Evolutionary conservation across 2,113 vertebrate genomes (phyloP), one percentile per base, ranked within the genome.

Genomic region (Plecturocebus donacophilus): DNA sequence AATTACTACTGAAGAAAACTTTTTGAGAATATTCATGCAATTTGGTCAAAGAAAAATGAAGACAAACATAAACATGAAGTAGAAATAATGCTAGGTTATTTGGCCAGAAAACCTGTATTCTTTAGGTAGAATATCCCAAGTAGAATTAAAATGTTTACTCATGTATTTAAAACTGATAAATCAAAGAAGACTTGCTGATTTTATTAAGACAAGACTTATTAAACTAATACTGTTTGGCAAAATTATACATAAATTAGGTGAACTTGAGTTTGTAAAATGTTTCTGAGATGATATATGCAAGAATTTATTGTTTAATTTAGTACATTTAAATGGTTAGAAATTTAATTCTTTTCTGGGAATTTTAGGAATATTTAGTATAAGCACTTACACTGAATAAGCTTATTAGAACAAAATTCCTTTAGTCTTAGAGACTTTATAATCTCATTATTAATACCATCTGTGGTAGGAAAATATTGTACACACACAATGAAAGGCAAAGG

Each of bases 211-310:
- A 88, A 27, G 66, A 70, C 75, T 42, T 76, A 85, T 84, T 87
- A 76, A 84, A 47, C 11, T 92, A 68, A 49, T 85, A 25, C 68
- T 82, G 2, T 58, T 85, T 76, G 17, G 2, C 49, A 77, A 81
- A 79, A n/a, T 68, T 76, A 75, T 70, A 81, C 35, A 19, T 93
- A 35, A 73, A 75, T 32, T 77, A 85, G 87, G 14, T 93, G 47
- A 93, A 71, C 30, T 61, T 96, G 49, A 77, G 25, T 94, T 81
- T 40, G 1, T 70, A 56, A 96, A 96, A 42, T 82, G 5, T 84
- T 94, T 95, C 79, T 83, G 27, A 85, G 11, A 94, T 96, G 16
- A 45, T 68, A 81, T 95, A n/a, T 81, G 0, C 85, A 94, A 93
- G 10, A 85, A 88, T 80, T 77, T 54, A 20, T 54, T 90, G 76